phyloP scores from a whole-genome alignment of 2,888 invertebrate genomes.

The Dendrolimus houi region DNA sequence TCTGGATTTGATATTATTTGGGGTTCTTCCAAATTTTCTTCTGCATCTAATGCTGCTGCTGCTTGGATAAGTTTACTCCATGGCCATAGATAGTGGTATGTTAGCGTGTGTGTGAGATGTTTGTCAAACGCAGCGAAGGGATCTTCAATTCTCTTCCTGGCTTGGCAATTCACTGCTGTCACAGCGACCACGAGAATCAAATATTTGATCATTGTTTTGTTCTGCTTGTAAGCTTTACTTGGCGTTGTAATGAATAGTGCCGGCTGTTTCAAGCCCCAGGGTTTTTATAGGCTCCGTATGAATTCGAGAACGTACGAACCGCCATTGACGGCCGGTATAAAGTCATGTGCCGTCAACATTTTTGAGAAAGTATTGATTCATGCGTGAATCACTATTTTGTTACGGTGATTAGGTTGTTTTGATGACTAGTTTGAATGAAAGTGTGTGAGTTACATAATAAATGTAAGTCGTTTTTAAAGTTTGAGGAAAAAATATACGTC shows the following conservation, averaged over 20 bases:
- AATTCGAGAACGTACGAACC: constrained; percentile 61
- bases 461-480: too few relatives aligned
- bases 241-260: constrained; percentile 36
- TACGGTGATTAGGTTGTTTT: constrained; percentile 14
- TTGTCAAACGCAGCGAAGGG: constrained; percentile 52
- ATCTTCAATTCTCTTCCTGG: constrained; percentile 36
- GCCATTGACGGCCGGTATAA: constrained; percentile 49
- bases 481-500: too few relatives aligned
- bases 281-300: constrained; percentile 58
- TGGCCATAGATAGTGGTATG: constrained; percentile 60
- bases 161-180: constrained; percentile 17
- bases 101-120: constrained; percentile 50
- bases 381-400: constrained; percentile 4
- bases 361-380: constrained; percentile 27
- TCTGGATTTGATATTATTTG: constrained; percentile 49
- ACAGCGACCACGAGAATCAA: constrained; percentile 35
- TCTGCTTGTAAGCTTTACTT: constrained; percentile 14
- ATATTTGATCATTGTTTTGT: constrained; percentile 45
- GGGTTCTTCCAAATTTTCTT: constrained; percentile 50
- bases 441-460: background rate
- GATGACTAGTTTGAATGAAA: background rate
- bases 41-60: constrained; percentile 43
- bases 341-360: constrained; percentile 51
- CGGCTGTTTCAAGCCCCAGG: constrained; percentile 24
- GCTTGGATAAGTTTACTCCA: constrained; percentile 59